phyloP scores from a whole-genome alignment of 2,888 invertebrate genomes.

The Diogma glabrata region DNA sequence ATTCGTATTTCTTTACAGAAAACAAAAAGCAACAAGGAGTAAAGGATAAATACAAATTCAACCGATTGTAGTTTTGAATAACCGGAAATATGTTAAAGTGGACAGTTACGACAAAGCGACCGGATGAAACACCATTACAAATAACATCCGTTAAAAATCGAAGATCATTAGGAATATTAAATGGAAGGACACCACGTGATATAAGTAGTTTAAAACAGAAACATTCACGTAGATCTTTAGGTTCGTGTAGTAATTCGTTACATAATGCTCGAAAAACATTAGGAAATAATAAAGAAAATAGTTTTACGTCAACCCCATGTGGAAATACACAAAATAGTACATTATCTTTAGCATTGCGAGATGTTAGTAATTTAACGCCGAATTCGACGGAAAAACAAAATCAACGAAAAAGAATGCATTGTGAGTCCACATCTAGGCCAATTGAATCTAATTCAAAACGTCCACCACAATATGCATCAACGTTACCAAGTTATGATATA shows the following conservation, averaged over 20 bases:
- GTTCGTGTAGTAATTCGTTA: background rate
- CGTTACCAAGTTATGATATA: slow-evolving; percentile 32
- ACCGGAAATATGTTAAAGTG: slow-evolving; percentile 30
- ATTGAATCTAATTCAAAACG: background rate
- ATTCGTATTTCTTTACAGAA: too few species aligned
- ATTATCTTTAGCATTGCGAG: slow-evolving; percentile 11
- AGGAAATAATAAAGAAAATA: slow-evolving; percentile 29
- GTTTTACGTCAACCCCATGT: slow-evolving; percentile 30
- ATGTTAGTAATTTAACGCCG: slow-evolving; percentile 18
- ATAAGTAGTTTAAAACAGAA: slow-evolving; percentile 7
- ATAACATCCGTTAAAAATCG: slow-evolving; percentile 21
- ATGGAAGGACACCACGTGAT: background rate
- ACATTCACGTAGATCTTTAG: slow-evolving; percentile 8
- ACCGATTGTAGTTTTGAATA: too few species aligned
- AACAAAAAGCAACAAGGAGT: too few species aligned
- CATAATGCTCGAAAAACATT: background rate
- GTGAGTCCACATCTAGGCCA: background rate
- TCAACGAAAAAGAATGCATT: slow-evolving; percentile 5
- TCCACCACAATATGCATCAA: slow-evolving; percentile 27
- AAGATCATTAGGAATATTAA: slow-evolving; percentile 1
- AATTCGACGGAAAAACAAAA: slow-evolving; percentile 15
- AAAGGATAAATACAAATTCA: too few species aligned
- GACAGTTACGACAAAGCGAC: slow-evolving; percentile 28
- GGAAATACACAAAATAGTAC: slow-evolving; percentile 8
- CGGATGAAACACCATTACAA: slow-evolving; percentile 9